Evolutionary conservation across 2,113 vertebrate species (phyloP), one percentile per base, ranked within the genome.

Genomic region (Apteryx mantelli): DNA sequence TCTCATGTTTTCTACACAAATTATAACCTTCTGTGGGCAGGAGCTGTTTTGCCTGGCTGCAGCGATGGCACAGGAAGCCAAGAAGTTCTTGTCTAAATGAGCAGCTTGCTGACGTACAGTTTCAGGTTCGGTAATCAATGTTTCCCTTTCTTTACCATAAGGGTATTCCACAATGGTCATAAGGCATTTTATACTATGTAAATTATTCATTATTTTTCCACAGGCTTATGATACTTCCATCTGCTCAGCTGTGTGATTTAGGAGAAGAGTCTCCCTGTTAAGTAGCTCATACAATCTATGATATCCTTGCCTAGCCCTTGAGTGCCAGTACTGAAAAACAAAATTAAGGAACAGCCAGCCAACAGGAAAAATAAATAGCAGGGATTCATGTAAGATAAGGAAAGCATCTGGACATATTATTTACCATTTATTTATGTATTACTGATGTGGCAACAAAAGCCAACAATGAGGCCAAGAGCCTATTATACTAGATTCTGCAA

Each of bases 141-240:
- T 93, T 56, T 76, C 83, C 87, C 13, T 93, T 80, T 91, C 53
- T 91, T 94, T 97, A 95, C 50, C 9, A 26, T 38, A 86, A 91
- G 83, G 20, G 69, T 95, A 44, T 73, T 88, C 79, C 68, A 80
- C 28, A 95, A 60, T 91, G 73, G n/a, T 89, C 40, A 78, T 53
- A 58, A 97, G 88, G 52, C 83, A 96, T 97, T 97, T 97, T 92
- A 76, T 97, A 90, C 55, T 96, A 80, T 21, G 70, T 89, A 95
- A 97, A 97, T 86, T 90, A 22, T 86, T 94, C 73, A 86, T 89
- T 93, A 68, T 94, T 96, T 93, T 91, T 70, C 40, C 46, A 36
- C 58, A 60, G 20, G 19, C 8, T 92, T 71, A 34, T 78, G n/a
- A 81, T 86, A 70, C 42, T 83, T 74, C 55, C 13, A 42, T 88